phyloP scores from a whole-genome alignment of 2,888 invertebrate species.

The Dolichomitus sp. region DNA sequence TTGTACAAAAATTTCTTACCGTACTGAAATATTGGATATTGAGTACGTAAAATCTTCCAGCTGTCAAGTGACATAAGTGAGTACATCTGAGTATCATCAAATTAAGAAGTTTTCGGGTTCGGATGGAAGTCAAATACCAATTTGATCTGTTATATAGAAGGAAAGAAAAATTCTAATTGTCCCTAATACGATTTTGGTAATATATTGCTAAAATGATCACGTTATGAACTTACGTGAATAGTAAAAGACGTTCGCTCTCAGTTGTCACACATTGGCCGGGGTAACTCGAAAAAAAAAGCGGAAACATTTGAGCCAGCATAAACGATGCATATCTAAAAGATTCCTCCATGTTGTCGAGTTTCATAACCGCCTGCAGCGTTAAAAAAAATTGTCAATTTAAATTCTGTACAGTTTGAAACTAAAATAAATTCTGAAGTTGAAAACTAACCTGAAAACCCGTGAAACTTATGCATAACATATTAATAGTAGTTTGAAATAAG shows the following conservation, averaged over 20 bases:
- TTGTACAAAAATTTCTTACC: constrained; percentile 68
- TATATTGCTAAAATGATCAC: not conserved
- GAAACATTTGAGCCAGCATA: constrained; percentile 69
- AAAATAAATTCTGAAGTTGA: not conserved
- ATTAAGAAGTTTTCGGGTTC: constrained; percentile 70
- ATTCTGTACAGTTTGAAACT: not conserved
- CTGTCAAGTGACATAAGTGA: constrained; percentile 73
- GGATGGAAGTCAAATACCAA: constrained; percentile 75
- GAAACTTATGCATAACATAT: constrained; percentile 75
- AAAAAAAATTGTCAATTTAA: not conserved
- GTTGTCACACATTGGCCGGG: constrained; percentile 74
- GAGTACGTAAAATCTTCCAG: constrained; percentile 72
- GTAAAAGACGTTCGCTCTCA: constrained; percentile 68
- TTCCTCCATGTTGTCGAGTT: constrained; percentile 62
- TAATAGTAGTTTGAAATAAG: constrained; percentile 74
- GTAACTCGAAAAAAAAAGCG: constrained; percentile 72
- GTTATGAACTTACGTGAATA: constrained; percentile 69
- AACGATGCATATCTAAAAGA: constrained; percentile 72
- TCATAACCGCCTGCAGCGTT: constrained; percentile 64
- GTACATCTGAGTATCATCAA: constrained; percentile 73
- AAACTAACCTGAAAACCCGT: constrained; percentile 75
- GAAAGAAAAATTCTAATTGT: not conserved
- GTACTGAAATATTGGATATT: constrained; percentile 75
- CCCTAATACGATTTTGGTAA: not conserved
- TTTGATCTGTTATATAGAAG: constrained; percentile 24